Conservation (phyloP, 2,888 invertebrate genomes). For the Macroteleia sp. region DNA sequence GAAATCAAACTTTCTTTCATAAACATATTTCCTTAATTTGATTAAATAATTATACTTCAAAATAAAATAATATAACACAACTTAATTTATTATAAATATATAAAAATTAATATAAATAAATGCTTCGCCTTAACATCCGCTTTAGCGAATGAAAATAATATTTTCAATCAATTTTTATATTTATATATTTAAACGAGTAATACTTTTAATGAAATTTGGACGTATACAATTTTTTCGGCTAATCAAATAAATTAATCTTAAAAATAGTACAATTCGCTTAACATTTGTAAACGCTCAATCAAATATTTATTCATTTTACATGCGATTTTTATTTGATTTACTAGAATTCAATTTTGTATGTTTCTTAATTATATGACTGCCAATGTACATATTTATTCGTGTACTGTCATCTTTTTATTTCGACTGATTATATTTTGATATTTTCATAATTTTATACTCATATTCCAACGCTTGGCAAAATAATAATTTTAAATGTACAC, state of each 20-base stretch:
- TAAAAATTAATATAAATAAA: slow-evolving; percentile 22
- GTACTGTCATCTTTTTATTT: slow-evolving; percentile 26
- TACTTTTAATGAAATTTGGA: slow-evolving; percentile 28
- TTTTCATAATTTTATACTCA: too few species aligned
- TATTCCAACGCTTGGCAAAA: too few species aligned
- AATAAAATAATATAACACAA: neutral
- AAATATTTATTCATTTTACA: slow-evolving; percentile 23
- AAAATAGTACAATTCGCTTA: slow-evolving; percentile 42
- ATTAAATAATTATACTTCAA: slow-evolving; percentile 3
- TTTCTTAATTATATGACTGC: slow-evolving; percentile 34
- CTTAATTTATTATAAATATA: slow-evolving; percentile 17
- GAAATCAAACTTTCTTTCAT: slow-evolving; percentile 6
- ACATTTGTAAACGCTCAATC: slow-evolving; percentile 27
- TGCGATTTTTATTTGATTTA: slow-evolving; percentile 34
- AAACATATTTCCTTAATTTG: neutral
- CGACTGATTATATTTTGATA: slow-evolving; percentile 28
- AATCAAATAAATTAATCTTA: slow-evolving; percentile 40
- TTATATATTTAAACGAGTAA: slow-evolving; percentile 6
- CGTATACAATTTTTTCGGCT: slow-evolving; percentile 18
- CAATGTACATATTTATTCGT: slow-evolving; percentile 27
- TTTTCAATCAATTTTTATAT: slow-evolving; percentile 9
- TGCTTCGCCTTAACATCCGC: slow-evolving; percentile 8
- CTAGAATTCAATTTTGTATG: slow-evolving; percentile 38
- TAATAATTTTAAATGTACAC: too few species aligned
- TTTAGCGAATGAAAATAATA: slow-evolving; percentile 2